Percentiles rank a stretch among this genome's conserved stretches.
Evolutionary conservation across 2,797 vertebrate species (phyloP).

Genomic region (Crax fasciolata): DNA sequence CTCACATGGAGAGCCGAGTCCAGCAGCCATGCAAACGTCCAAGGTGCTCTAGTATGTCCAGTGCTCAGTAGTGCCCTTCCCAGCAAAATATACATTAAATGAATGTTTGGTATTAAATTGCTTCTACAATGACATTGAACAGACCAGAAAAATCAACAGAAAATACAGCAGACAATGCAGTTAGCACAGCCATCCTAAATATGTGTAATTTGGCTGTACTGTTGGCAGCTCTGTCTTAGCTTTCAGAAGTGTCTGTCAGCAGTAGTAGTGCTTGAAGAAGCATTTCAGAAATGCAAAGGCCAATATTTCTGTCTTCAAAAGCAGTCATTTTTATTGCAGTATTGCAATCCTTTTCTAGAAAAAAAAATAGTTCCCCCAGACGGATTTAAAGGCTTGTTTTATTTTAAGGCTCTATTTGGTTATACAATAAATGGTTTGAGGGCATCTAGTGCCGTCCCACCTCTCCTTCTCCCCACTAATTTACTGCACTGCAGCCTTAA

Average conservation of each 20-base stretch:
- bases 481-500: slow-evolving; percentile 10
- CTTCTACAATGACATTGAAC: not conserved
- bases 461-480: not conserved
- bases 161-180: not conserved
- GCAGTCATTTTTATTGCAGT: not conserved
- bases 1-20: not conserved
- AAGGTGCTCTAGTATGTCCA: not conserved
- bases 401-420: not conserved
- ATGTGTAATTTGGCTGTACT: not conserved
- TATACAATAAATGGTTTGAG: not conserved
- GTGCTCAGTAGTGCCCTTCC: not conserved
- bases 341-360: not conserved
- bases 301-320: not conserved
- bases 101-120: not conserved
- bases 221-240: not conserved
- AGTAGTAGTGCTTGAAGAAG: not conserved
- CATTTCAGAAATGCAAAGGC: not conserved
- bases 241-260: not conserved
- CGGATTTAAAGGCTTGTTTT: not conserved
- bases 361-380: accelerated
- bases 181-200: not conserved
- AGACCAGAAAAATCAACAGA: not conserved
- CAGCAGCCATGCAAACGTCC: not conserved
- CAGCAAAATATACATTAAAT: not conserved
- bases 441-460: not conserved